These are phyloP conservation scores for Drosophila varians DNA, from an alignment of 1,140 invertebrate species.

Conservation along the genomic window DNA sequence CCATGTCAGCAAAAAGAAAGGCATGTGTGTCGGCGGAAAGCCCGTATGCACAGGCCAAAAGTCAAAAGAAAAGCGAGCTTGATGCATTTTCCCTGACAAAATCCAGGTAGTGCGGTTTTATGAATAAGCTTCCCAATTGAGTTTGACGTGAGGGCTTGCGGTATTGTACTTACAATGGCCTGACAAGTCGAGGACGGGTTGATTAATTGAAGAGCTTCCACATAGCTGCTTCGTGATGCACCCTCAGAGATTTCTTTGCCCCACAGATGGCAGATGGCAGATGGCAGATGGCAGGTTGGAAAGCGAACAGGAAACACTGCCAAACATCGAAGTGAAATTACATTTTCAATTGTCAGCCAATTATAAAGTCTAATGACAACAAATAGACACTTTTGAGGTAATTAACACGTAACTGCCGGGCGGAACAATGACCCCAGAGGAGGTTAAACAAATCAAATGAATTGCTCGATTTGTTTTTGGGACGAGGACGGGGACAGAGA, in stretches of 20 bases:
- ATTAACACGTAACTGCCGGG: conserved; percentile 39
- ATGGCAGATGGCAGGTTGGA: neutral
- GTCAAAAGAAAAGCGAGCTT: conserved; percentile 56
- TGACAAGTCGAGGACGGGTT: conserved; percentile 29
- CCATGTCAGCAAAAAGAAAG: conserved; percentile 40
- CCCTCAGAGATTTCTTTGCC: neutral
- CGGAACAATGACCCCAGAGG: conserved; percentile 7
- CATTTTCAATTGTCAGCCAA: conserved; percentile 47
- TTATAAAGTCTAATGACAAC: conserved; percentile 59
- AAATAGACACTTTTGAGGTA: conserved; percentile 55
- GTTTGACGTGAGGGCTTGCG: conserved; percentile 48
- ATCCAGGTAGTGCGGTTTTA: conserved; percentile 40
- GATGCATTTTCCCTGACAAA: conserved; percentile 50
- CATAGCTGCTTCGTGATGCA: neutral
- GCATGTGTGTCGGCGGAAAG: neutral
- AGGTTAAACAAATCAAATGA: conserved; percentile 52
- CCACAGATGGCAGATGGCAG: too few relatives aligned
- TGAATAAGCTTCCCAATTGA: conserved; percentile 66
- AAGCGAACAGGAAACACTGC: neutral
- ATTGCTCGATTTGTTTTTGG: conserved; percentile 34
- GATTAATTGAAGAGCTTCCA: conserved; percentile 63
- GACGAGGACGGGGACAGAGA: neutral
- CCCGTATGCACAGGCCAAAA: conserved; percentile 38
- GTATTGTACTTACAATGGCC: conserved; percentile 6
- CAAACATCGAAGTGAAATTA: conserved; percentile 23